Evolutionary conservation across 2,797 vertebrate genomes (phyloP).

Genomic region (Hippopotamyrus pictus): DNA sequence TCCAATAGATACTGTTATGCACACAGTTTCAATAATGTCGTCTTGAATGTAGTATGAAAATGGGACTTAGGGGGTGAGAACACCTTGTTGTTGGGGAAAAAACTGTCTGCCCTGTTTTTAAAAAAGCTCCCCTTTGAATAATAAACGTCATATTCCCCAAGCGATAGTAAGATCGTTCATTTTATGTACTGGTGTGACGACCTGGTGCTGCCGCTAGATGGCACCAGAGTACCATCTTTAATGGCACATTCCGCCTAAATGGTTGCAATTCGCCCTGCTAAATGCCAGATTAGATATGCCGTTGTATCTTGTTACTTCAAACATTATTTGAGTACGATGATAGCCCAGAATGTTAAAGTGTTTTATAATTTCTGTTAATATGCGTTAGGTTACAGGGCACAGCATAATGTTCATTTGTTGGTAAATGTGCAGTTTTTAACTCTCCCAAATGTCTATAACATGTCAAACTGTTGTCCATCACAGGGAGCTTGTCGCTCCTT

Average conservation of each 20-base stretch:
- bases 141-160: background rate
- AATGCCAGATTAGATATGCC: constrained; percentile 1
- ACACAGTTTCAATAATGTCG: background rate
- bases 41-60: background rate
- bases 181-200: background rate
- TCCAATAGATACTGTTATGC: background rate
- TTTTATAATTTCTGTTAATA: background rate
- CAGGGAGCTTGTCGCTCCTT: background rate
- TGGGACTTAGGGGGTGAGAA: background rate
- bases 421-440: background rate
- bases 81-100: background rate
- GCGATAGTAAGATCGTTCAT: background rate
- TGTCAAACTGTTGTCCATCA: background rate
- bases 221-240: background rate
- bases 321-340: background rate
- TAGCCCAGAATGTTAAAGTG: background rate
- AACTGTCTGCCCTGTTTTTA: background rate
- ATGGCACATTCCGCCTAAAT: background rate
- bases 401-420: background rate
- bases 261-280: background rate
- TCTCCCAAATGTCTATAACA: background rate
- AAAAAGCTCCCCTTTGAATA: background rate
- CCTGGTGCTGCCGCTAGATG: background rate
- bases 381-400: background rate
- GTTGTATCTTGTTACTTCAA: background rate